Conservation (phyloP, 2,797 vertebrate species). For the Sarcophilus harrisii region DNA sequence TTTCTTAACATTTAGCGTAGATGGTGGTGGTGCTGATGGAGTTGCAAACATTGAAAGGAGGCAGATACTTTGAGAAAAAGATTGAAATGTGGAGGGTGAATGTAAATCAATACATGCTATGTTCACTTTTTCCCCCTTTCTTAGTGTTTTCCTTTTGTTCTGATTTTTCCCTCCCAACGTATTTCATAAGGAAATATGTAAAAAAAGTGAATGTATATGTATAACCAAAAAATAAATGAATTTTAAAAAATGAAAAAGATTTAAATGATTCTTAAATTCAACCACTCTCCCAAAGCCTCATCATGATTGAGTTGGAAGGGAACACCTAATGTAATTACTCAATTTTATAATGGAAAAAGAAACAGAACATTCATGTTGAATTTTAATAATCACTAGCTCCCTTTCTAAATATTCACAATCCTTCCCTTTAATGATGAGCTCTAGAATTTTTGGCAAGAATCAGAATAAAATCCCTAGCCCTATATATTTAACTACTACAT, state of each 20-base stretch:
- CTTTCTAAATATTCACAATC: neutral
- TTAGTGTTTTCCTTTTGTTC: no score
- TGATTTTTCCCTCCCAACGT: no score
- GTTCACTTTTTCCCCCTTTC: no score
- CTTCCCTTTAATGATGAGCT: neutral
- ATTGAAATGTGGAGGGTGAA: neutral
- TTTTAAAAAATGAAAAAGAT: neutral
- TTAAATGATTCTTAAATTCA: neutral
- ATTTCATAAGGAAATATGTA: no score
- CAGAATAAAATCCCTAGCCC: neutral
- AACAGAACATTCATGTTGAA: neutral
- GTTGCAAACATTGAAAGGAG: neutral
- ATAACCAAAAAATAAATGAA: no score
- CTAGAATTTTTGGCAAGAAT: neutral
- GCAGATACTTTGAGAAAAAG: neutral
- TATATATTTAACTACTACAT: neutral
- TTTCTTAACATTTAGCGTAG: neutral
- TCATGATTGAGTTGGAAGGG: neutral
- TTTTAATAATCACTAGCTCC: neutral
- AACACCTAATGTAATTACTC: neutral
- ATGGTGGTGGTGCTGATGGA: neutral
- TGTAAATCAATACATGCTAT: no score
- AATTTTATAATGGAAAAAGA: neutral
- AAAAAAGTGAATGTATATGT: no score
- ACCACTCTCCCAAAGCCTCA: neutral